A percentile compares a stretch with the other conserved stretches of the same genome.
Evolutionary conservation across 2,113 vertebrate genomes (phyloP).

Genomic region (Serilophus lunatus): DNA sequence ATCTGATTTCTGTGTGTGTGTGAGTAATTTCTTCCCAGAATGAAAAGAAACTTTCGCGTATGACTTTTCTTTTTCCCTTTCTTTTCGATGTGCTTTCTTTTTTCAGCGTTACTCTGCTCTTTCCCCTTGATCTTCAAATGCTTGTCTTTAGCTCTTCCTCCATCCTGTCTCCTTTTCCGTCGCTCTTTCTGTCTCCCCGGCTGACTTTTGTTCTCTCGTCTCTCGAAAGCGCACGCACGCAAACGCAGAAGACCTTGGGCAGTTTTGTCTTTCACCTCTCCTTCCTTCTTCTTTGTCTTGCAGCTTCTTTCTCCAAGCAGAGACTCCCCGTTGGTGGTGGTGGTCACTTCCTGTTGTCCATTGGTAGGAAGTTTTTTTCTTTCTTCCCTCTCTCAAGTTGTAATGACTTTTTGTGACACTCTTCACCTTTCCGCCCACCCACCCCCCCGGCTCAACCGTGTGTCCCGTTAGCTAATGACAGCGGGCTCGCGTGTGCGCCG

Average conservation of each 20-base stretch:
- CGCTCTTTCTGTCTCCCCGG: background rate
- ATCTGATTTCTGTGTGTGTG: background rate
- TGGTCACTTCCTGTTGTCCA: constrained; percentile 69
- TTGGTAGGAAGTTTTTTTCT: constrained; percentile 60
- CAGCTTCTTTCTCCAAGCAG: constrained; percentile 55
- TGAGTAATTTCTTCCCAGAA: background rate
- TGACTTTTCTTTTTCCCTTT: background rate
- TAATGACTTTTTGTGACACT: constrained; percentile 37
- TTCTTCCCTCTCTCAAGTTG: constrained; percentile 32
- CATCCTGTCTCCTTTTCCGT: background rate
- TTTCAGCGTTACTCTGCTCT: background rate
- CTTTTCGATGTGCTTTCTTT: background rate
- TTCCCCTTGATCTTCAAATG: constrained; percentile 1
- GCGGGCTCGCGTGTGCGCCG: background rate
- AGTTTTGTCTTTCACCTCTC: constrained; percentile 62
- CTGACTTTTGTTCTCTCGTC: constrained; percentile 62
- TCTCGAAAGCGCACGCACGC: background rate
- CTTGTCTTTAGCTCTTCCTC: background rate
- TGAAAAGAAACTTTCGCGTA: constrained; percentile 38
- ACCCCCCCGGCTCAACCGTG: background rate
- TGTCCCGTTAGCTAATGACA: constrained; percentile 26
- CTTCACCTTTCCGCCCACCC: background rate
- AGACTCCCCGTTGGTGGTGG: constrained; percentile 46
- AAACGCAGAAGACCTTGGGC: constrained; percentile 17
- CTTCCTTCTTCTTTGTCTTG: constrained; percentile 64